Conservation (phyloP, 2,888 invertebrate species). For the Apotomis turbidana region DNA sequence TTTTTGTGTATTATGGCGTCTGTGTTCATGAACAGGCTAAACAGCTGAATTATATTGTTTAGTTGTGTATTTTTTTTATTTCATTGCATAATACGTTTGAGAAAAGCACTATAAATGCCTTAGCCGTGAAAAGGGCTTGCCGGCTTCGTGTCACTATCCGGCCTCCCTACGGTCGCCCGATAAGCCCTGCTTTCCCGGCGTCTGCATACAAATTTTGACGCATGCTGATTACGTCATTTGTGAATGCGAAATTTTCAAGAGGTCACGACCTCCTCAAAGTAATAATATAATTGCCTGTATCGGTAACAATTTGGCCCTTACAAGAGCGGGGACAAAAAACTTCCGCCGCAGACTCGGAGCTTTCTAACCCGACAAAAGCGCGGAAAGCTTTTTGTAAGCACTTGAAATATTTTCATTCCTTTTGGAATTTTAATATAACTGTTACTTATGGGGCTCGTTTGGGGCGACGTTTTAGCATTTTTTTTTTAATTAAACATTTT, state of each 20-base stretch:
- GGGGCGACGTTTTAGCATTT: neutral
- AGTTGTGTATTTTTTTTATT: no score
- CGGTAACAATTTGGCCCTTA: constrained; percentile 19
- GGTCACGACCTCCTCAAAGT: neutral
- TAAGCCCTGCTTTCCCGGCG: no score
- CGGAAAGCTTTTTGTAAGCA: constrained; percentile 29
- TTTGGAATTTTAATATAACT: constrained; percentile 37
- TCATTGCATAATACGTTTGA: no score
- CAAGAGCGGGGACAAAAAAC: constrained; percentile 23
- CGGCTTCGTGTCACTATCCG: no score
- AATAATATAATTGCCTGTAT: constrained; percentile 21
- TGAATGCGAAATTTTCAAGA: neutral
- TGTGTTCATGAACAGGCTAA: no score
- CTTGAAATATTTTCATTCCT: constrained; percentile 31
- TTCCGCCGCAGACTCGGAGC: constrained; percentile 26
- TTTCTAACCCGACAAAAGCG: constrained; percentile 28
- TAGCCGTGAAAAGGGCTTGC: no score
- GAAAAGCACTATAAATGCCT: no score
- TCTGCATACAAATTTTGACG: no score
- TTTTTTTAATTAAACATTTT: neutral
- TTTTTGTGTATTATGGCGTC: no score
- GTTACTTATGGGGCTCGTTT: constrained; percentile 32
- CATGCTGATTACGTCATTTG: no score
- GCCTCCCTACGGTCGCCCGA: no score
- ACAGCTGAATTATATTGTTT: no score